Evolutionary conservation across 2,113 vertebrate species (phyloP), one percentile per base, ranked within the genome.

Genomic region (Herpailurus yagouaroundi): DNA sequence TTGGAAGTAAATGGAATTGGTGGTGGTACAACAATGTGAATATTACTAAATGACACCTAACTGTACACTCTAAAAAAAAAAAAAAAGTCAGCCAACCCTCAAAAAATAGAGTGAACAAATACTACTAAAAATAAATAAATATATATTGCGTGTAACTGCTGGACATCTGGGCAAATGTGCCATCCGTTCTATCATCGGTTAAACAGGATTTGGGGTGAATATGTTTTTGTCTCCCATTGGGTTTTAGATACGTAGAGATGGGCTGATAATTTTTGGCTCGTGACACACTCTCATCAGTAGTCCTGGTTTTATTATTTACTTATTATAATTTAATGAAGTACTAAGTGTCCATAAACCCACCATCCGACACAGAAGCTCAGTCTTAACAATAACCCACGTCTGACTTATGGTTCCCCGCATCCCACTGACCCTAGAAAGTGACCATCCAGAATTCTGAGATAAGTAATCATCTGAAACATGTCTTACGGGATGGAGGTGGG

Each of bases 221-320:
- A 36, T 18, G 29, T 19, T 64, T 79, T 73, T 87, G 66, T 94
- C 69, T 80, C 36, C 33, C 9, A 29, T 36, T 68, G 76, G 18
- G 21, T 10, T 95, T 91, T n/a, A 93, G 41, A 15, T 68, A 60
- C 18, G 13, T 21, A 77, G 90, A 95, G 97, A 89, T 77, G 25
- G 7, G 6, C 33, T 76, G 36, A 27, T 92, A 89, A 89, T 29
- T 83, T 84, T 88, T 69, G 48, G 1, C 50, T 91, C 41, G 52
- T 60, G 31, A 83, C 11, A 82, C 5, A 38, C 2, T 85, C 21
- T 97, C 14, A 68, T 95, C 50, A 57, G 33, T 89, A 71, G 15
- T 45, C 11, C 11, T 79, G 11, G 4, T 82, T 82, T 91, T 68
- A 48, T 41, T 81, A 31, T 77, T 55, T 82, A 50, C 31, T 90